Evolutionary conservation across 2,113 vertebrate genomes (phyloP), one percentile per base, ranked within the genome.

Genomic region (Furnarius figulus): DNA sequence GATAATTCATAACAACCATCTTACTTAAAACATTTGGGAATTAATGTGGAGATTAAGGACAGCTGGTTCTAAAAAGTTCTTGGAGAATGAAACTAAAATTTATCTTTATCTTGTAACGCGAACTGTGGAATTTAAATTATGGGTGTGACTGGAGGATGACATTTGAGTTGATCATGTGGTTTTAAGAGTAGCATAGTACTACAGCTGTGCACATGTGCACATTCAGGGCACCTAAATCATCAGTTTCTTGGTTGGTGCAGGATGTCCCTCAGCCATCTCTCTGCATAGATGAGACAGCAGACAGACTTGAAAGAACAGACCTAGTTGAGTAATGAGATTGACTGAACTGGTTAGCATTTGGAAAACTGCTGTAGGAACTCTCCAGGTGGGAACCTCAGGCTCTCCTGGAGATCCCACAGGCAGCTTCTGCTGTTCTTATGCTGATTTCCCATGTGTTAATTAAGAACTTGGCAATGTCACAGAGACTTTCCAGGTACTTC

Each of bases 391-490:
- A 58, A 74, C 37, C 7, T 53, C 3, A 10, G 37, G 10, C 37
- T 74, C 14, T 67, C 50, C 50, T 71, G 12, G 15, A 70, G 33
- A 52, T 72, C 23, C 33, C 20, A 50, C 21, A 24, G 12, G 49
- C 49, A 93, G 63, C 13, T 73, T 25, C 44, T 76, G 39, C 49
- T 76, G 15, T 15, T 46, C 30, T 52, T 73, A 24, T 2, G 6
- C 27, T 44, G 25, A 44, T 58, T 87, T 74, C 37, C 25, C 5
- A 20, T 8, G 9, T 49, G 18, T 22, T 2, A 0, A 0, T 55
- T 55, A 85, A 79, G 33, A 92, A 52, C 37, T 8, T 81, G 50
- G 31, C 8, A 22, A 30, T 33, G 19, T 28, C 31, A 35, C 4
- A 12, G 59, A 77, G 59, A 25, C 17, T 66, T 8, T 85, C 40